Evolutionary conservation across 2,113 vertebrate species (phyloP).

Genomic region (Ptilorrhoa leucosticta): DNA sequence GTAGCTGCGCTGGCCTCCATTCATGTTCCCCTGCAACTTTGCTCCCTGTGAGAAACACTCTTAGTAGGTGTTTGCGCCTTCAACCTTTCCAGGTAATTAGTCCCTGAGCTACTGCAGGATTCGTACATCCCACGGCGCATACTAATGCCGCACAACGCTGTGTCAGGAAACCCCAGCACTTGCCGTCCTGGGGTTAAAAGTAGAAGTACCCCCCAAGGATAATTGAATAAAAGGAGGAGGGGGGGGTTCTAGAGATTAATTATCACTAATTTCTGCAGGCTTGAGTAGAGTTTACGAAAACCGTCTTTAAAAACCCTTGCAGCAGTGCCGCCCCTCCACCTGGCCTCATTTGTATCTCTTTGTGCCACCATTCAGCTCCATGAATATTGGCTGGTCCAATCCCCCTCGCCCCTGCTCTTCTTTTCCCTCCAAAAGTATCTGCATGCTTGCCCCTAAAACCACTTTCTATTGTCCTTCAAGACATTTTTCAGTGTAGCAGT

Average conservation of each 20-base stretch:
- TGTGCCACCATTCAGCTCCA: accelerated
- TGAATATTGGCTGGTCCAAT: neutral
- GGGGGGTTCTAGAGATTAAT: constrained; percentile 3
- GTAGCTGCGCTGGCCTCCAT: neutral
- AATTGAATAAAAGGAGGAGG: neutral
- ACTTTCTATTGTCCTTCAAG: neutral
- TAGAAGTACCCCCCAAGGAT: neutral
- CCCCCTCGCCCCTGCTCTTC: accelerated
- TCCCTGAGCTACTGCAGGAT: neutral
- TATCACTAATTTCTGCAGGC: neutral
- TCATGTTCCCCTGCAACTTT: neutral
- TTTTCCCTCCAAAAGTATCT: neutral
- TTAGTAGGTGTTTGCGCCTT: constrained; percentile 1
- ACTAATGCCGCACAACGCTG: neutral
- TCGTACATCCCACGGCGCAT: neutral
- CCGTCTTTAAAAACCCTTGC: neutral
- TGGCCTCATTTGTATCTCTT: neutral
- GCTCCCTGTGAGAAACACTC: neutral
- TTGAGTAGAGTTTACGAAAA: neutral
- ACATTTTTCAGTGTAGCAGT: neutral
- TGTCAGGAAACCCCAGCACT: constrained; percentile 11
- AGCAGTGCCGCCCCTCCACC: neutral
- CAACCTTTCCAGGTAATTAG: constrained; percentile 45
- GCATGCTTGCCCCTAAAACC: neutral
- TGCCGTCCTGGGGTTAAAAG: neutral